Evolutionary conservation across 35 echinoderm and acorn worm genomes (phyloP).

Genomic region (Ptychodera flava): DNA sequence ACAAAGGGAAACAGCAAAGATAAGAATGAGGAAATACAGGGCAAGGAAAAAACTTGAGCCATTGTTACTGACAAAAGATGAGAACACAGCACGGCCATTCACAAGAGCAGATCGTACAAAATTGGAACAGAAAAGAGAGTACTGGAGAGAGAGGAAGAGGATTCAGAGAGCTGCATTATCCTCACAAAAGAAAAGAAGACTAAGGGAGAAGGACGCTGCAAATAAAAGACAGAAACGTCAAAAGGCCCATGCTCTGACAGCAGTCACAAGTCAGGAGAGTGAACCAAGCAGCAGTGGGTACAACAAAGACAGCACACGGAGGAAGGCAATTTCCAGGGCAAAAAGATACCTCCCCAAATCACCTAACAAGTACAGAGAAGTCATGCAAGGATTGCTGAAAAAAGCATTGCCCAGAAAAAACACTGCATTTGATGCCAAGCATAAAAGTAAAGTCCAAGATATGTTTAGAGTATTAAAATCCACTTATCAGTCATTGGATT

Average conservation of each 20-base stretch:
- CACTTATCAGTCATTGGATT: too few relatives aligned
- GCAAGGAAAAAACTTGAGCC: background rate
- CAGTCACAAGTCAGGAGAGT: too few relatives aligned
- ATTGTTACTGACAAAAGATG: constrained; percentile 5
- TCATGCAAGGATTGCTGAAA: background rate
- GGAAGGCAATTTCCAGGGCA: constrained; percentile 6
- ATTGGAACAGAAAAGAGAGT: background rate
- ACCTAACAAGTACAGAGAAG: constrained; percentile 10
- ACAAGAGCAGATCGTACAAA: background rate
- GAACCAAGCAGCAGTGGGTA: too few relatives aligned
- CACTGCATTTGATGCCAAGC: too few relatives aligned
- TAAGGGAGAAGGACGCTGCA: constrained; percentile 13
- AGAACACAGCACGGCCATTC: background rate
- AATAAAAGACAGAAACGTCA: background rate
- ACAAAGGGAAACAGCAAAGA: background rate
- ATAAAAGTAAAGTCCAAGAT: too few relatives aligned
- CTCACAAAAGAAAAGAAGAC: constrained; percentile 7
- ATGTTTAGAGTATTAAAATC: too few relatives aligned
- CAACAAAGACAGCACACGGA: too few relatives aligned
- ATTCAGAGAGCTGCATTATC: background rate
- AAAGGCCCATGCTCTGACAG: too few relatives aligned
- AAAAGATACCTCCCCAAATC: background rate
- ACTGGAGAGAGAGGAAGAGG: too few relatives aligned
- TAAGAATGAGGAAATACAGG: constrained; percentile 7
- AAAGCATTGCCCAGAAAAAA: too few relatives aligned